phyloP scores from a whole-genome alignment of 64 coral and sea anemone species.

The Montipora capricornis region DNA sequence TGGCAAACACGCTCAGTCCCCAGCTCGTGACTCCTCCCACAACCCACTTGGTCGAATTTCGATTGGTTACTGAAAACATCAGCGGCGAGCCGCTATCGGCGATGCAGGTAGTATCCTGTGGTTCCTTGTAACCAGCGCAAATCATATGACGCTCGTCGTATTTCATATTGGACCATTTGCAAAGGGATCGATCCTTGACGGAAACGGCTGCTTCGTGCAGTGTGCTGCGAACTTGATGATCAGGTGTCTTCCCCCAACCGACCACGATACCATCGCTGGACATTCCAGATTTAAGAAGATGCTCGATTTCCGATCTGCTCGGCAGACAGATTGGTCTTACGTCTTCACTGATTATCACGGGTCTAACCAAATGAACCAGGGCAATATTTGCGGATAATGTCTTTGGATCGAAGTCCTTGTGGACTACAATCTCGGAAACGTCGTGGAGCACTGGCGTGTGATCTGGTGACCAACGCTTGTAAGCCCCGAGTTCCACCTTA shows the following conservation, averaged over 20 bases:
- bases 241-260: slow-evolving; percentile 72
- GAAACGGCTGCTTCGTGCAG: slow-evolving; percentile 70
- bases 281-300: slow-evolving; percentile 29
- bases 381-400: slow-evolving; percentile 79
- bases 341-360: slow-evolving; percentile 70
- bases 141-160: slow-evolving; percentile 67
- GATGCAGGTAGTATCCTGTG: slow-evolving; percentile 67
- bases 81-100: slow-evolving; percentile 93
- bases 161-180: slow-evolving; percentile 66
- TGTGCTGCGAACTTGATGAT: slow-evolving; percentile 53
- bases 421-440: slow-evolving; percentile 66
- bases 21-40: slow-evolving; percentile 92
- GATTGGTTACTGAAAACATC: slow-evolving; percentile 73
- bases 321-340: slow-evolving; percentile 88
- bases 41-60: slow-evolving; percentile 65
- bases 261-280: slow-evolving; percentile 71
- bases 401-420: slow-evolving; percentile 75
- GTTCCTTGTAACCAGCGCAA: slow-evolving; percentile 63
- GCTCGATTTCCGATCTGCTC: slow-evolving; percentile 44
- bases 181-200: slow-evolving; percentile 54
- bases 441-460: slow-evolving; percentile 36
- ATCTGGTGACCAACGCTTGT: slow-evolving; percentile 36
- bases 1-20: slow-evolving; percentile 75
- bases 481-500: slow-evolving; percentile 80
- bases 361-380: slow-evolving; percentile 71